Evolutionary conservation across 2,888 invertebrate species (phyloP).

Genomic region (Eilema depressum): DNA sequence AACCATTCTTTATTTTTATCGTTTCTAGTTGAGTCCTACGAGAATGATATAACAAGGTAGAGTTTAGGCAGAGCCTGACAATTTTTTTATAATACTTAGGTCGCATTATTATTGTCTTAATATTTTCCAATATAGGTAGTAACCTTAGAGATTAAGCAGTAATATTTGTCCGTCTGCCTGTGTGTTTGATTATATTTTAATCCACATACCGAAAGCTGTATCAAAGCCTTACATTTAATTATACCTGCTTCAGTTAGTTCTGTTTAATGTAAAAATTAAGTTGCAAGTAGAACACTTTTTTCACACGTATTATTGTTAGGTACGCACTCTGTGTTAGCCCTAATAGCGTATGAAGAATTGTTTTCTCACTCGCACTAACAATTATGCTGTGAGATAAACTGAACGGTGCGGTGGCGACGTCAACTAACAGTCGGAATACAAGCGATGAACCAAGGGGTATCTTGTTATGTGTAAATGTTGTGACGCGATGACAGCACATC

Average conservation of each 20-base stretch:
- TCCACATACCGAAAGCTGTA: neutral
- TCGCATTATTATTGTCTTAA: neutral
- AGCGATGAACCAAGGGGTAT: conserved; percentile 49
- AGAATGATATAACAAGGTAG: neutral
- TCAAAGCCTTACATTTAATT: neutral
- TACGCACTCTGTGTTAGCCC: conserved; percentile 19
- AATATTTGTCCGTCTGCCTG: too few species aligned
- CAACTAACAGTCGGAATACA: conserved; percentile 38
- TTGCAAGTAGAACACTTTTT: neutral
- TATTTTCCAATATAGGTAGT: neutral
- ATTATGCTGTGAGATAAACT: conserved; percentile 45
- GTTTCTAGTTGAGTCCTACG: neutral
- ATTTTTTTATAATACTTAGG: too few species aligned
- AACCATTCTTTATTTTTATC: neutral
- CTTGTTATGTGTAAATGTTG: conserved; percentile 58
- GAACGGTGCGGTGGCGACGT: conserved; percentile 26
- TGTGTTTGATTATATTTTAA: neutral
- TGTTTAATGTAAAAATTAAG: neutral
- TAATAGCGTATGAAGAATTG: conserved; percentile 48
- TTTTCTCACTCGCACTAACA: conserved; percentile 61
- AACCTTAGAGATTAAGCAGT: neutral
- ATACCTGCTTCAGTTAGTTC: neutral
- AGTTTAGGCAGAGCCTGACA: too few species aligned
- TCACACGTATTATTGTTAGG: conserved; percentile 1
- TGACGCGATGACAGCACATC: conserved; percentile 53